Base-by-base conservation (phyloP, 2,113 vertebrate species). In the Embiotoca jacksoni region DNA sequence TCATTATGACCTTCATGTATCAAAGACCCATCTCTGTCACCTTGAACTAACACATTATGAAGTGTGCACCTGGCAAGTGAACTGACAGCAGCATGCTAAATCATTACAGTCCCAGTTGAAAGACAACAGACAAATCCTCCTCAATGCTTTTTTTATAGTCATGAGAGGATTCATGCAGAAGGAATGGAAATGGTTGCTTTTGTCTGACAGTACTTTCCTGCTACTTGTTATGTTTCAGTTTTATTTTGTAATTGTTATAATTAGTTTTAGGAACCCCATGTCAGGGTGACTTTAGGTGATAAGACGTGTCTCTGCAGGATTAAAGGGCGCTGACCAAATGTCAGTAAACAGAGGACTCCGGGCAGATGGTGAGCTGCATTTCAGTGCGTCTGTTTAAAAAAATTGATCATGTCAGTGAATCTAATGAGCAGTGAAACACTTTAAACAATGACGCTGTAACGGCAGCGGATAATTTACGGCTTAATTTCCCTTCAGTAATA, bases 241-340 rank as follows among this genome's bases (percentile, higher is more conserved):
- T 11, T 44, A 11, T 11, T 44, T 44, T 13, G 10, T 44, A 2
- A 13, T 44, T 11, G 13, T 13, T 13, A 13, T 44, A 3, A 44
- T 44, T 11, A 44, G 10, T 44, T 44, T 44, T 31, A 11, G 6
- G 39, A 33, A 77, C 36, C 67, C 78, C 37, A 14, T 69, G 36
- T 82, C 3, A n/a, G 68, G 59, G 65, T 88, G 87, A 89, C 82
- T 74, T 80, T 81, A 62, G 50, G 59, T 88, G 84, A 70, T 72
- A 59, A 90, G 92, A 93, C 90, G 91, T 92, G 91, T 92, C 81
- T 78, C 68, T 70, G 36, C 58, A 52, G 87, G 91, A 92, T 92
- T 81, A 93, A 88, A 92, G 93, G 92, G 92, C 86, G 50, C n/a
- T 75, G 77, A 73, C 85, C 92, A 90, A 93, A 90, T 83, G 91